A percentile compares a stretch with the other conserved stretches of the same genome.
phyloP scores from a whole-genome alignment of 2,113 vertebrate genomes.

The Myxocyprinus asiaticus region DNA sequence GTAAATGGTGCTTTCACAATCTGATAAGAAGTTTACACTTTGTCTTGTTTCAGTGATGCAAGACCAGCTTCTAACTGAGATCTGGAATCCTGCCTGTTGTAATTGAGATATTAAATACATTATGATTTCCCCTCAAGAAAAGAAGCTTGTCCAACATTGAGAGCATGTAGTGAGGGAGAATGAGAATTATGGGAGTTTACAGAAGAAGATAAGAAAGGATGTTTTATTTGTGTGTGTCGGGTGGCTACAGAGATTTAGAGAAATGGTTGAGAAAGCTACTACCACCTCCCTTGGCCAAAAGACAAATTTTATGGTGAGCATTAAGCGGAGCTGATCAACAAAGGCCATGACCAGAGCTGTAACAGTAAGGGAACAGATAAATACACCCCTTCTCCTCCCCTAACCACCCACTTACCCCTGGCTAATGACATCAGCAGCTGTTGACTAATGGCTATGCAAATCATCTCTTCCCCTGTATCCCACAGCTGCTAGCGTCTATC shows the following conservation, averaged over 20 bases:
- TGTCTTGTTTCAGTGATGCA: constrained; percentile 62
- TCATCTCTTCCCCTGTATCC: constrained; percentile 33
- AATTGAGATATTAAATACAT: constrained; percentile 41
- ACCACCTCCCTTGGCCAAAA: background rate
- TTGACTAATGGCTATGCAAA: constrained; percentile 36
- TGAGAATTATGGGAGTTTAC: constrained; percentile 19
- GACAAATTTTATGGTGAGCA: background rate
- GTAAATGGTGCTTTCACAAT: constrained; percentile 68
- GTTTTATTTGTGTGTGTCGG: too few species aligned
- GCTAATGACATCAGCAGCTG: constrained; percentile 47
- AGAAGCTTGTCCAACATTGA: background rate
- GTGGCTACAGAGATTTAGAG: too few species aligned
- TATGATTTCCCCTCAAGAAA: background rate
- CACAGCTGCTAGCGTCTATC: constrained; percentile 35
- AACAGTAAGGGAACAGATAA: background rate
- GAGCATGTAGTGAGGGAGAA: background rate
- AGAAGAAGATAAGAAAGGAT: background rate
- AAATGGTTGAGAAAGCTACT: background rate
- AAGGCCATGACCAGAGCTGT: background rate
- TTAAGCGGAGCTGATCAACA: background rate
- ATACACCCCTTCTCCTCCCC: background rate
- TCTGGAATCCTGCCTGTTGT: constrained; percentile 63
- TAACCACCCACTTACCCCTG: background rate
- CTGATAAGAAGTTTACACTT: constrained; percentile 65
- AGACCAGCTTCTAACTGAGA: constrained; percentile 43